Conservation (phyloP, 2,888 invertebrate species). For the Gandaritis pyraliata region DNA sequence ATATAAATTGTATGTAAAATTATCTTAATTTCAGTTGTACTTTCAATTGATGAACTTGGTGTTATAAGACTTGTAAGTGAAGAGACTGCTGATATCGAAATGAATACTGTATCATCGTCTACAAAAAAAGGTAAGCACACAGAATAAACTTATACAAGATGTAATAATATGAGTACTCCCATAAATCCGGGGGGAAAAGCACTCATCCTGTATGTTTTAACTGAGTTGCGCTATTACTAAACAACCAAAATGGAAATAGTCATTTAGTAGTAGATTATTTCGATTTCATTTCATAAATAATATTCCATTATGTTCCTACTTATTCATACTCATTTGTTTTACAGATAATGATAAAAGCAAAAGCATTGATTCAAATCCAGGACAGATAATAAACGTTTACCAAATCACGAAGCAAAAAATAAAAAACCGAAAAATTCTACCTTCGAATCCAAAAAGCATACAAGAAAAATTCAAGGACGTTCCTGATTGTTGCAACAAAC, state of each 20-base stretch:
- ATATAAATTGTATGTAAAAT: too few species aligned
- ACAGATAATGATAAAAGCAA: slow-evolving; percentile 1
- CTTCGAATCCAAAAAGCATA: slow-evolving; percentile 42
- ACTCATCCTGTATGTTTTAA: too few species aligned
- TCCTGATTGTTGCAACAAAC: slow-evolving; percentile 60
- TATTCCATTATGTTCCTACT: too few species aligned
- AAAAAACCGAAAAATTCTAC: slow-evolving; percentile 49
- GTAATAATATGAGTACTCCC: too few species aligned
- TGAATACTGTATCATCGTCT: slow-evolving; percentile 3
- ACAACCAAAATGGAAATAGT: too few species aligned
- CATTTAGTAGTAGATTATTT: too few species aligned
- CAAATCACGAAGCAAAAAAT: slow-evolving; percentile 40
- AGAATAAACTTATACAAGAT: neutral
- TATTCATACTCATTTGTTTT: neutral
- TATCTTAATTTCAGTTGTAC: slow-evolving; percentile 23
- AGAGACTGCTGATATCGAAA: slow-evolving; percentile 3
- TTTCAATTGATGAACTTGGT: slow-evolving; percentile 27
- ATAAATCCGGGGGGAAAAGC: too few species aligned
- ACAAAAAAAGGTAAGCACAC: slow-evolving; percentile 8
- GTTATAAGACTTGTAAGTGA: slow-evolving; percentile 12
- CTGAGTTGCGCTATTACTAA: too few species aligned
- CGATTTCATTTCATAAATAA: too few species aligned
- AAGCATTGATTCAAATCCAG: neutral
- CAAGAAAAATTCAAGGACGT: slow-evolving; percentile 56
- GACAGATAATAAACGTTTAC: slow-evolving; percentile 12